phyloP scores from a whole-genome alignment of 2,113 vertebrate genomes.

The Cheilinus undulatus region DNA sequence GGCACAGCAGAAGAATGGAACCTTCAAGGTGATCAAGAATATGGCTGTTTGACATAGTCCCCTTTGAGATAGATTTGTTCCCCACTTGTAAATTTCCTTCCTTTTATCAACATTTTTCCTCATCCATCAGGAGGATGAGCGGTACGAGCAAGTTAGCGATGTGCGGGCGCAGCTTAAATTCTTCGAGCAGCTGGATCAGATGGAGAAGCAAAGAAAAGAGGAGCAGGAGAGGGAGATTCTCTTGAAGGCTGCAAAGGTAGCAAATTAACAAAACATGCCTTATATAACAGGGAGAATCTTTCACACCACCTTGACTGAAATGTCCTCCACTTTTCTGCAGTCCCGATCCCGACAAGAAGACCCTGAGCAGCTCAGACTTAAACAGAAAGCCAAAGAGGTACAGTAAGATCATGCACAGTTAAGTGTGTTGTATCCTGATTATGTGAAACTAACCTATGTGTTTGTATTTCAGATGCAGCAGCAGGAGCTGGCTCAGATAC shows the following conservation, averaged over 20 bases:
- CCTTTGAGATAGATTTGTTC: no score
- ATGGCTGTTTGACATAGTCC: background rate
- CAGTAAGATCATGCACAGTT: slow-evolving; percentile 15
- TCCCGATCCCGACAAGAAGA: slow-evolving; percentile 94
- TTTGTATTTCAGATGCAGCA: slow-evolving; percentile 90
- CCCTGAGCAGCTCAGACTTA: slow-evolving; percentile 91
- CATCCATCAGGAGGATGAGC: slow-evolving; percentile 88
- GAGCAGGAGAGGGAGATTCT: slow-evolving; percentile 94
- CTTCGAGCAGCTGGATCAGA: slow-evolving; percentile 94
- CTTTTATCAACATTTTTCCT: background rate
- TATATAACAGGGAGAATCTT: background rate
- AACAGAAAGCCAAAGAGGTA: slow-evolving; percentile 96
- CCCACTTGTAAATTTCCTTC: background rate
- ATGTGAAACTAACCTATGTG: background rate
- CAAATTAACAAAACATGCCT: background rate
- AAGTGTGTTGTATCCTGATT: background rate
- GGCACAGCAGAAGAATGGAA: slow-evolving; percentile 91
- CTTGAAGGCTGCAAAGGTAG: slow-evolving; percentile 93
- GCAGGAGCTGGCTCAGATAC: slow-evolving; percentile 92
- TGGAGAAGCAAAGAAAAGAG: slow-evolving; percentile 93
- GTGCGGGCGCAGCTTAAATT: slow-evolving; percentile 92
- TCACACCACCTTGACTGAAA: slow-evolving; percentile 15
- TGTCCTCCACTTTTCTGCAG: slow-evolving; percentile 70
- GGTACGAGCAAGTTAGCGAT: slow-evolving; percentile 87
- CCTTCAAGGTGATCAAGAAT: slow-evolving; percentile 86